A percentile compares a stretch with the other conserved stretches of the same genome.
These are phyloP conservation scores for Hyposmocoma kahamanoa DNA, from an alignment of 1,140 invertebrate genomes.

Conservation along the genomic window DNA sequence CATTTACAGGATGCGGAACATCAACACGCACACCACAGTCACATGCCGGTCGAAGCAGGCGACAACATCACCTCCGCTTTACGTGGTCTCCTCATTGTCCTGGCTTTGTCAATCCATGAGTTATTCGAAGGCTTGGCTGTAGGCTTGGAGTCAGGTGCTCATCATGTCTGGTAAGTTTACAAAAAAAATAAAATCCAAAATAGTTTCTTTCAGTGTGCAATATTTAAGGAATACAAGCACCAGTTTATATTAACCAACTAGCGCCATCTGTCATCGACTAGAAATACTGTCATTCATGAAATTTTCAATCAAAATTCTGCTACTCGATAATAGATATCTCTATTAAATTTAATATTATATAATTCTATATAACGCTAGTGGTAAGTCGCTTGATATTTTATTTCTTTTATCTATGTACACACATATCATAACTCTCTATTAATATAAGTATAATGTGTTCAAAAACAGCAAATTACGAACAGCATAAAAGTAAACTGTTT, in stretches of 20 bases:
- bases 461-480: no score
- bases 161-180: slow-evolving; percentile 79
- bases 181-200: no score
- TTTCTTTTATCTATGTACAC: not conserved
- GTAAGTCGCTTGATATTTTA: no score
- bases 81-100: slow-evolving; percentile 84
- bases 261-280: slow-evolving; percentile 23
- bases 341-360: no score
- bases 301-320: slow-evolving; percentile 2
- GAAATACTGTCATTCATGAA: not conserved
- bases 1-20: slow-evolving; percentile 45
- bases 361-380: no score
- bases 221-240: no score
- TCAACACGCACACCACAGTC: slow-evolving; percentile 69
- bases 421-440: no score
- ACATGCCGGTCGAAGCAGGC: slow-evolving; percentile 57
- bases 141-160: slow-evolving; percentile 82
- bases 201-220: no score
- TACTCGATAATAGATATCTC: slow-evolving; percentile 20
- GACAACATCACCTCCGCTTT: slow-evolving; percentile 80
- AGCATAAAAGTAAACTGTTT: no score
- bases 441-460: no score
- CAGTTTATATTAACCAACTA: no score
- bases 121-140: slow-evolving; percentile 94
- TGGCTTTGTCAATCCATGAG: slow-evolving; percentile 92